Conservation (phyloP, 1,140 invertebrate species). For the Drosophila paulistorum region DNA sequence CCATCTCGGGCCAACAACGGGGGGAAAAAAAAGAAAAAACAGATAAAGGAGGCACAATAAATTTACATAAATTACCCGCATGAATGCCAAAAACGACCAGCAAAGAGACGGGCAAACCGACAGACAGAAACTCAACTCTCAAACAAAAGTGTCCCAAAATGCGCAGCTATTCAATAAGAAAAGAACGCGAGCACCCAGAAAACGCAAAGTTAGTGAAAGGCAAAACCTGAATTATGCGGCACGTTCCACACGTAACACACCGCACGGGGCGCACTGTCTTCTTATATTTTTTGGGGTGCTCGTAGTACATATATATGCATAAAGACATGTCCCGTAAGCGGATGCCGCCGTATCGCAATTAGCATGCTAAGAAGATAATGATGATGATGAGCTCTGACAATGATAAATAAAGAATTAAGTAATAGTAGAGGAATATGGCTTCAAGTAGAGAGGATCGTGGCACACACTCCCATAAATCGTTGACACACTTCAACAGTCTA, state of each 20-base stretch:
- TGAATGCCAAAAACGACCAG: constrained; percentile 60
- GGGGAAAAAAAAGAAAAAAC: constrained; percentile 32
- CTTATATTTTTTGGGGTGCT: constrained; percentile 20
- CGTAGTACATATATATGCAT: background rate
- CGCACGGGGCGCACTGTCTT: too few species aligned
- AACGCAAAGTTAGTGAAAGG: constrained; percentile 53
- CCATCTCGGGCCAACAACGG: constrained; percentile 8
- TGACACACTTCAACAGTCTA: constrained; percentile 27
- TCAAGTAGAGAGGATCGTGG: constrained; percentile 33
- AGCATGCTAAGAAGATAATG: constrained; percentile 62
- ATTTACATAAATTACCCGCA: constrained; percentile 80
- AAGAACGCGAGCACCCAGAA: background rate
- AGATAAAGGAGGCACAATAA: constrained; percentile 75
- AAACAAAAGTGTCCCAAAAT: constrained; percentile 70
- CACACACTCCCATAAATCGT: constrained; percentile 72
- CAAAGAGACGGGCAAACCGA: too few species aligned
- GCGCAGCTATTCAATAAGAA: constrained; percentile 67
- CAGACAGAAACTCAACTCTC: constrained; percentile 24
- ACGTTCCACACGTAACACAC: constrained; percentile 67
- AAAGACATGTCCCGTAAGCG: constrained; percentile 61
- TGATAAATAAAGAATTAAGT: constrained; percentile 49
- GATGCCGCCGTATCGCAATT: constrained; percentile 59
- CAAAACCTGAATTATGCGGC: constrained; percentile 72
- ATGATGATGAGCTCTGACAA: constrained; percentile 31
- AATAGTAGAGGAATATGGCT: background rate